Percentiles rank a stretch among this genome's conserved stretches.
Conservation (phyloP, 2,113 vertebrate genomes). For the Globicephala melas region DNA sequence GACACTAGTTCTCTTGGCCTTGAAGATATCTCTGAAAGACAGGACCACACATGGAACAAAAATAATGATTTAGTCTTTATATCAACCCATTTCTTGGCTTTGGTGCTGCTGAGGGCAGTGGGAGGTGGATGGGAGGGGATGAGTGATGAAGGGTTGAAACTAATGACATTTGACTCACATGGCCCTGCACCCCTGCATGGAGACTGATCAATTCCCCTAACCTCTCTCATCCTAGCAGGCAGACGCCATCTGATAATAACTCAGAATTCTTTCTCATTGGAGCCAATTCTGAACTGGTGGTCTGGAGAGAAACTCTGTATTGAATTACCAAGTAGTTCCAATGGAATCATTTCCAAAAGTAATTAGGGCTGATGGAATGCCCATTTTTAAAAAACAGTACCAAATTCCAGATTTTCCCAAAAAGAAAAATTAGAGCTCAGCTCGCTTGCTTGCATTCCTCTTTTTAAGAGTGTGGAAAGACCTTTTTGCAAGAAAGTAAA, state of each 20-base stretch:
- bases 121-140: neutral
- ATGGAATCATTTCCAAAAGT: constrained; percentile 48
- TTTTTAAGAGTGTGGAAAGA: neutral
- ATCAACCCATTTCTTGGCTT: constrained; percentile 28
- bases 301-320: constrained; percentile 64
- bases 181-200: neutral
- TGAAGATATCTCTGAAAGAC: constrained; percentile 1
- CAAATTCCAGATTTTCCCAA: constrained; percentile 40
- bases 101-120: neutral
- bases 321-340: constrained; percentile 62
- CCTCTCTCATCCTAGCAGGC: constrained; percentile 15
- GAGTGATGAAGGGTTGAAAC: neutral
- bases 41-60: constrained; percentile 49
- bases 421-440: constrained; percentile 27
- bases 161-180: neutral
- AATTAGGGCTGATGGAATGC: constrained; percentile 42
- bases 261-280: constrained; percentile 52
- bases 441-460: neutral
- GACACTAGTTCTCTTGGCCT: neutral
- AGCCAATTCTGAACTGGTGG: constrained; percentile 70
- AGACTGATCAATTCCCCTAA: neutral
- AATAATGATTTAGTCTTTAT: constrained; percentile 22
- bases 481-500: neutral
- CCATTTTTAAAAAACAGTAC: constrained; percentile 15
- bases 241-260: constrained; percentile 45